Evolutionary conservation across 1,140 invertebrate species (phyloP).

Genomic region (Proales similis): DNA sequence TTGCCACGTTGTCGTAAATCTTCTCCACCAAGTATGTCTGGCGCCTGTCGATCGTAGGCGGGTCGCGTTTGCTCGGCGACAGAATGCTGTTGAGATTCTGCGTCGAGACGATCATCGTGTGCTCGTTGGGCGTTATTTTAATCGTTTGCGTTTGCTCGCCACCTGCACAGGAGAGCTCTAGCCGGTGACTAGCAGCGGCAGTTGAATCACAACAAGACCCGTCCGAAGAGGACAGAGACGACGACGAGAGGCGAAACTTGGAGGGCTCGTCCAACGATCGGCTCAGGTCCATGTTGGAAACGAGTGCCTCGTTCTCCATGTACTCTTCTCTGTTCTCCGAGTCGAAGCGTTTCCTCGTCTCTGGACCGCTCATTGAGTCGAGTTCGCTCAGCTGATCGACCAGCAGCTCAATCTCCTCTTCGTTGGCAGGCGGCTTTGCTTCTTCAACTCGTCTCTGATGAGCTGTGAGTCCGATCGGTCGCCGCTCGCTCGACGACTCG

Average conservation of each 20-base stretch:
- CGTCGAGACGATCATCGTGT: too few species aligned
- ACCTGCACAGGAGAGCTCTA: too few species aligned
- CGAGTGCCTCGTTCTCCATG: not conserved
- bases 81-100: too few species aligned
- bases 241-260: constrained; percentile 18
- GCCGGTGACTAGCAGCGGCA: too few species aligned
- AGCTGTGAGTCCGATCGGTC: not conserved
- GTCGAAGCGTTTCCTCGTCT: not conserved
- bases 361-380: not conserved
- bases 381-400: constrained; percentile 23
- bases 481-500: constrained; percentile 6
- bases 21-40: constrained; percentile 27
- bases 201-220: constrained; percentile 22
- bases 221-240: constrained; percentile 22
- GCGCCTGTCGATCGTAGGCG: not conserved
- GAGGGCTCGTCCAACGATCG: constrained; percentile 11
- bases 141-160: not conserved
- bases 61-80: too few species aligned
- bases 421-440: not conserved
- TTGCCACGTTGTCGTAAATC: constrained; percentile 22
- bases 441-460: not conserved
- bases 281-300: not conserved
- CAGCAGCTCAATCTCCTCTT: constrained; percentile 16
- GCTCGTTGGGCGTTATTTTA: too few species aligned
- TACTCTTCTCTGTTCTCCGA: not conserved